Evolutionary conservation across 2,888 invertebrate species (phyloP), one percentile per base, ranked within the genome.

Genomic region (Calliopum simillimum): DNA sequence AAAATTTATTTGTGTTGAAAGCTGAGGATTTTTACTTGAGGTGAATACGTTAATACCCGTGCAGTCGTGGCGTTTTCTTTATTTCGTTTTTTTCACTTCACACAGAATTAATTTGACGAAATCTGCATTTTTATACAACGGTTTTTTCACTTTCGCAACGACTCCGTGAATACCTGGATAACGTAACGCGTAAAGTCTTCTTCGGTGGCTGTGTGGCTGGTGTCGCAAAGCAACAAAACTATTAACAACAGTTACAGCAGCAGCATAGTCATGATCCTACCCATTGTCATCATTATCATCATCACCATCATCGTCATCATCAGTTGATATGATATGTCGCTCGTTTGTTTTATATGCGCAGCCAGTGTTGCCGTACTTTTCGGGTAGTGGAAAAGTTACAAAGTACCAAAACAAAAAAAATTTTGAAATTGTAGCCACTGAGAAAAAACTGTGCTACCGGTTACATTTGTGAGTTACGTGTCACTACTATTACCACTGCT

Each of bases 1-100:
- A n/a, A 44, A 44, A 46, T 47, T 61, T 61, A 61, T 61, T 61
- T 61, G 46, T 21, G 19, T 61, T 61, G 61, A 46, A 61, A 61
- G 44, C 13, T 13, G 61, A 61, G 61, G 61, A 44, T 46, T 16
- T 53, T 14, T 23, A 14, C 53, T 21, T 23, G 13, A 8, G 19
- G 53, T 53, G 23, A 53, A 53, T 53, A 53, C 23, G 19, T 53
- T 11, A 53, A 13, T 8, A 12, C 14, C 2, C 14, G 14, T 23
- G 23, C 33, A 53, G 53, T 23, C 23, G 14, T 19, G 13, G 23
- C 11, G 12, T 21, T 13, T 56, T 56, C 16, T 2, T 56, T 6
- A n/a, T n/a, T n/a, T n/a, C 16, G 3, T 3, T 16, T 19, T n/a
- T 21, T 2, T 12, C 43, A 8, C 13, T 14, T 59, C 43, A 19